Evolutionary conservation across 2,888 invertebrate species (phyloP).

Genomic region (Agrochola litura): DNA sequence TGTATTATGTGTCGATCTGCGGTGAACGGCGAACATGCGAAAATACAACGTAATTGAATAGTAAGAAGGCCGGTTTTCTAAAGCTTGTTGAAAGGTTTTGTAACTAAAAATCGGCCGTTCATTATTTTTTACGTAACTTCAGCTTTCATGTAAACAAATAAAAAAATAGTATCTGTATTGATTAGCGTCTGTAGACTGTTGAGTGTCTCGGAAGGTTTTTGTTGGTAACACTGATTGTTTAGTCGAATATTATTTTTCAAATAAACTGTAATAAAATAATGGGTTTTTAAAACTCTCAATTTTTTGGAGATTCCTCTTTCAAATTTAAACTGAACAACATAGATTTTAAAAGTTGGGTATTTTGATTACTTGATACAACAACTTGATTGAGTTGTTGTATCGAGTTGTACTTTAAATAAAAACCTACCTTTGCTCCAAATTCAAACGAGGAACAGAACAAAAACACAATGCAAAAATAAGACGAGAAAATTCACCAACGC

Average conservation of each 20-base stretch:
- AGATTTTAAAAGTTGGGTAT: not conserved
- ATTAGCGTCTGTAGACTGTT: conserved; percentile 27
- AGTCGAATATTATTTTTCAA: not conserved
- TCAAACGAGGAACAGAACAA: not conserved
- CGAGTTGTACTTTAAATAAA: not conserved
- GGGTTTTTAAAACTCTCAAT: not conserved
- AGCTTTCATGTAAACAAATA: conserved; percentile 54
- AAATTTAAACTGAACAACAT: not conserved
- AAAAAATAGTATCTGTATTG: conserved; percentile 44
- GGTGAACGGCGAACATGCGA: conserved; percentile 47
- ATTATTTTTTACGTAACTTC: conserved; percentile 60
- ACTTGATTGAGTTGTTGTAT: no score
- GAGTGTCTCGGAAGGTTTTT: not conserved
- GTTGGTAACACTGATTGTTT: not conserved
- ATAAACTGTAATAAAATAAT: not conserved
- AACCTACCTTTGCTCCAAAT: not conserved
- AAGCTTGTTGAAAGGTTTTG: conserved; percentile 31
- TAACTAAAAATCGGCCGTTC: conserved; percentile 56
- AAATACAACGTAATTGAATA: conserved; percentile 58
- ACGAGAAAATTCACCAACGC: not conserved
- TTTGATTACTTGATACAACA: not conserved
- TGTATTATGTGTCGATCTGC: conserved; percentile 64
- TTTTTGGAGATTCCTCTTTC: not conserved
- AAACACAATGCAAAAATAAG: not conserved
- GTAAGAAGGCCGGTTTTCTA: conserved; percentile 49